Conservation (phyloP, 2,113 vertebrate genomes). For the Hippocampus abdominalis region DNA sequence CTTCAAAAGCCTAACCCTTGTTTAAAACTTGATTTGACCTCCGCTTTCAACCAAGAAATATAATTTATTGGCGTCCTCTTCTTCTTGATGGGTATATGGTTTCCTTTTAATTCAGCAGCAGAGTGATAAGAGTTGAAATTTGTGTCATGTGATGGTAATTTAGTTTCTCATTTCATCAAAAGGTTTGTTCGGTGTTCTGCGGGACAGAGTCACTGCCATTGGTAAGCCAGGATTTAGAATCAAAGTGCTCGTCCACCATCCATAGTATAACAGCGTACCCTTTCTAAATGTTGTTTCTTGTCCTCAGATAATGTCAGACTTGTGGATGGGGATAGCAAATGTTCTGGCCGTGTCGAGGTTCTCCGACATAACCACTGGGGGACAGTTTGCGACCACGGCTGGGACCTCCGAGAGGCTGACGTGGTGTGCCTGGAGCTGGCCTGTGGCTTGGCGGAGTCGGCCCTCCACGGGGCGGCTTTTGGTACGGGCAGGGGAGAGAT, state of each 20-base stretch:
- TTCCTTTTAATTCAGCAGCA: not conserved
- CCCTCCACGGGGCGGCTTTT: slow-evolving; percentile 27
- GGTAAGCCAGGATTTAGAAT: slow-evolving; percentile 45
- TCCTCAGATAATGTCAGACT: slow-evolving; percentile 60
- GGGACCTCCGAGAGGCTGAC: slow-evolving; percentile 64
- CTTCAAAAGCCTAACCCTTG: too few relatives aligned
- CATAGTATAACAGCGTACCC: not conserved
- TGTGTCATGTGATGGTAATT: not conserved
- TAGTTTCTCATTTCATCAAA: slow-evolving; percentile 13
- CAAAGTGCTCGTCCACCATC: not conserved
- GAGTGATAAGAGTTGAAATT: not conserved
- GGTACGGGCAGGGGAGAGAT: slow-evolving; percentile 53
- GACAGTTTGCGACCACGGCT: slow-evolving; percentile 65
- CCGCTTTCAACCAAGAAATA: not conserved
- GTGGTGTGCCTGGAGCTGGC: slow-evolving; percentile 73
- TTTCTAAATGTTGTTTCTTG: slow-evolving; percentile 11
- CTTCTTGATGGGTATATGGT: not conserved
- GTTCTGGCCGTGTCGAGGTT: slow-evolving; percentile 72
- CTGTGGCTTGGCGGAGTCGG: slow-evolving; percentile 64
- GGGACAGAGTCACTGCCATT: slow-evolving; percentile 54
- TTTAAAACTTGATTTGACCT: too few relatives aligned
- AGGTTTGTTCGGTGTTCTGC: slow-evolving; percentile 51
- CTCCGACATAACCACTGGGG: slow-evolving; percentile 66
- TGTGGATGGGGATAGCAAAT: slow-evolving; percentile 55
- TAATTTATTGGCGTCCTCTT: not conserved